These are phyloP conservation scores for Melanostoma scalare DNA, from an alignment of 2,888 invertebrate species.

Conservation along the genomic window DNA sequence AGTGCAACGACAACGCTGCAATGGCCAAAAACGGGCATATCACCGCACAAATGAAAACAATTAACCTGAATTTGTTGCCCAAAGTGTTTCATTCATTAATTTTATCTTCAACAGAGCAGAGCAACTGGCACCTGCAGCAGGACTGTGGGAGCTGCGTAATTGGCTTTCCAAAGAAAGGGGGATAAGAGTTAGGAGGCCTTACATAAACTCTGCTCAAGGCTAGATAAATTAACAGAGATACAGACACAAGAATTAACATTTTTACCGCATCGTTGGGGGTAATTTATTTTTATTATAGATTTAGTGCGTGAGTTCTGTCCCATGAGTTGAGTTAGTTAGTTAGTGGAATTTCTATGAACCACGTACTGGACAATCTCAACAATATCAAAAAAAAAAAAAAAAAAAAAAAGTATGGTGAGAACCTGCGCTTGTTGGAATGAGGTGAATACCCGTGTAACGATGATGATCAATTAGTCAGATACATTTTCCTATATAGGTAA, in stretches of 20 bases:
- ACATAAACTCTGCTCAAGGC: slow-evolving; percentile 3
- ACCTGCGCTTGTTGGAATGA: slow-evolving; percentile 1
- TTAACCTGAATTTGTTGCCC: slow-evolving; percentile 61
- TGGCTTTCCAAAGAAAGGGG: slow-evolving; percentile 50
- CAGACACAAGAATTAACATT: slow-evolving; percentile 54
- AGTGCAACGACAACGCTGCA: slow-evolving; percentile 37
- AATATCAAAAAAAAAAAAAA: slow-evolving; percentile 37
- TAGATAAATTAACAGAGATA: slow-evolving; percentile 13
- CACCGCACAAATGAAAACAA: slow-evolving; percentile 41
- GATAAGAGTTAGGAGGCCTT: neutral
- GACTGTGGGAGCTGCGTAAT: slow-evolving; percentile 54
- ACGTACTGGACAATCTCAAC: slow-evolving; percentile 41
- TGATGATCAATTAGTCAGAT: slow-evolving; percentile 39
- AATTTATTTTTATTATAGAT: slow-evolving; percentile 45
- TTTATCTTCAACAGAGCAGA: slow-evolving; percentile 26
- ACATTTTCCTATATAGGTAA: slow-evolving; percentile 17
- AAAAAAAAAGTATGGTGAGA: slow-evolving; percentile 38
- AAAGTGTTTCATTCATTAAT: slow-evolving; percentile 67
- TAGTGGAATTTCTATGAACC: slow-evolving; percentile 30
- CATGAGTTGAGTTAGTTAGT: slow-evolving; percentile 51
- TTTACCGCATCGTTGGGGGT: slow-evolving; percentile 39
- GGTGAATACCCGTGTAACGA: slow-evolving; percentile 64
- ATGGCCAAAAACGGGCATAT: slow-evolving; percentile 46
- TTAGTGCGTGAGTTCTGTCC: slow-evolving; percentile 28
- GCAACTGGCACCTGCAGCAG: slow-evolving; percentile 20